Evolutionary conservation across 2,113 vertebrate genomes (phyloP).

Genomic region (Lonchura striata): DNA sequence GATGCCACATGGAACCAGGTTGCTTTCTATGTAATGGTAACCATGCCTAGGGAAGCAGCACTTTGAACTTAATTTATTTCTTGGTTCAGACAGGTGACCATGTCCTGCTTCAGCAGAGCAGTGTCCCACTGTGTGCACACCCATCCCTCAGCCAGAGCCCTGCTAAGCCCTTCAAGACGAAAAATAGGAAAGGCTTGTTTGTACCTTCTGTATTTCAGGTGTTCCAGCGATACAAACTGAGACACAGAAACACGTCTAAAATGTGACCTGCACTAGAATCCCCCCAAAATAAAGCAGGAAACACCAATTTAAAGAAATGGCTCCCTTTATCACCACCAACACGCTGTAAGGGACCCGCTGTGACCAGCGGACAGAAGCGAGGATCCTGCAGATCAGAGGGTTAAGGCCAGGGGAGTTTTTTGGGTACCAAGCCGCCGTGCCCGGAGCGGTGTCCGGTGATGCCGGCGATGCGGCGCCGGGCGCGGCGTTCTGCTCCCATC

Average conservation of each 20-base stretch:
- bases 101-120: background rate
- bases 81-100: background rate
- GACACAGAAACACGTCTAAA: background rate
- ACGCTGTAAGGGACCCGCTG: fast-evolving
- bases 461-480: no score
- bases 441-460: no score
- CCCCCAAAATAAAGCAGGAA: background rate
- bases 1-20: background rate
- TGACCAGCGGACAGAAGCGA: background rate
- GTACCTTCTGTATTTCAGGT: background rate
- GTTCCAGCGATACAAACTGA: background rate
- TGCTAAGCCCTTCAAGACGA: background rate
- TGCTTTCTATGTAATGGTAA: background rate
- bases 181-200: background rate
- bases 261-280: background rate
- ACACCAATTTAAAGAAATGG: background rate
- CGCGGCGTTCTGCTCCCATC: slow-evolving; percentile 42
- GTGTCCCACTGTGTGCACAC: fast-evolving
- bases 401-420: background rate
- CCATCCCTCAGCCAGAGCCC: background rate
- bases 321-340: background rate
- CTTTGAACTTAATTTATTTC: background rate
- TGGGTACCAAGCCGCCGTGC: fast-evolving
- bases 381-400: background rate
- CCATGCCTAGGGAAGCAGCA: background rate